Evolutionary conservation across 2,797 vertebrate species (phyloP).

Genomic region (Kryptolebias ocellatus): DNA sequence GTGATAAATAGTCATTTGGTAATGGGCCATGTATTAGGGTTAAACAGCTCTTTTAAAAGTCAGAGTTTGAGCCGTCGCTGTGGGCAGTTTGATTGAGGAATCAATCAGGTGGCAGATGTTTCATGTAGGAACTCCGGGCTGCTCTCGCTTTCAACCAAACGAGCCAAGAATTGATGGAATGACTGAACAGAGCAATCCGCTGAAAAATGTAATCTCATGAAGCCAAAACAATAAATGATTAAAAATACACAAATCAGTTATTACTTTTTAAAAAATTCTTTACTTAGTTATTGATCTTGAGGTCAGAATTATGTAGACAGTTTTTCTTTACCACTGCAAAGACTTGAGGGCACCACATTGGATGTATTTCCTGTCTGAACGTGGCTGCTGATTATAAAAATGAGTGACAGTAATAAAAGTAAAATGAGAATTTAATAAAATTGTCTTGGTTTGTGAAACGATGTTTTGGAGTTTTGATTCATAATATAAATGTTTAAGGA

Average conservation of each 20-base stretch:
- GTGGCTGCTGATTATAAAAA: too few species aligned
- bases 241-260: not conserved
- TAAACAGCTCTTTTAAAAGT: slow-evolving; percentile 74
- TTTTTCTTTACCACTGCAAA: not conserved
- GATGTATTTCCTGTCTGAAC: not conserved
- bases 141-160: slow-evolving; percentile 26
- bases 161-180: slow-evolving; percentile 27
- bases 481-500: not conserved
- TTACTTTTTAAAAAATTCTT: not conserved
- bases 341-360: not conserved
- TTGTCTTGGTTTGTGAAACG: not conserved
- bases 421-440: too few species aligned
- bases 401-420: not conserved
- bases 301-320: not conserved
- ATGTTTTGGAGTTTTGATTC: not conserved
- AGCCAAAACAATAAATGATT: slow-evolving; percentile 11
- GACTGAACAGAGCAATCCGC: slow-evolving; percentile 18
- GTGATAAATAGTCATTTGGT: slow-evolving; percentile 78
- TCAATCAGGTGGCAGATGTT: slow-evolving; percentile 79
- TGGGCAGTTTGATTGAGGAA: slow-evolving; percentile 73
- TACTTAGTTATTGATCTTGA: not conserved
- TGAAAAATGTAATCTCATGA: slow-evolving; percentile 10
- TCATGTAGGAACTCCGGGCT: slow-evolving; percentile 59
- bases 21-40: slow-evolving; percentile 79
- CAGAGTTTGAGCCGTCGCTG: slow-evolving; percentile 57